Evolutionary conservation across 2,797 vertebrate species (phyloP).

Genomic region (Ctenopoma multispine): DNA sequence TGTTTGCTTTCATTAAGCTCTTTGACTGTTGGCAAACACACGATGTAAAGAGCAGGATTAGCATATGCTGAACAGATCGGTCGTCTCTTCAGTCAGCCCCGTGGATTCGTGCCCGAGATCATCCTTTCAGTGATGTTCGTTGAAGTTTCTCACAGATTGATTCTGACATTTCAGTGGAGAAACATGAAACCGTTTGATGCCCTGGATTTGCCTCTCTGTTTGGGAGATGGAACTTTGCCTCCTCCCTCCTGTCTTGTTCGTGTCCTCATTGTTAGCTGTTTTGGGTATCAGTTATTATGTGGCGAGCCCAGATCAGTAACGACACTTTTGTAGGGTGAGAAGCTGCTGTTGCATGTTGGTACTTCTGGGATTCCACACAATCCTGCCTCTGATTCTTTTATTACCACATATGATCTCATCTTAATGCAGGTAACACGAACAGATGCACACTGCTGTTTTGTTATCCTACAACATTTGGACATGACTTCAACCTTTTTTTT

Average conservation of each 20-base stretch:
- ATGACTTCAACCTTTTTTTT: too few relatives aligned
- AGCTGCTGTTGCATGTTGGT: not conserved
- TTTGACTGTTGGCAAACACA: conserved; percentile 31
- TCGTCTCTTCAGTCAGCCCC: conserved; percentile 1
- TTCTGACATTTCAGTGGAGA: conserved; percentile 50
- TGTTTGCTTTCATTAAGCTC: conserved; percentile 10
- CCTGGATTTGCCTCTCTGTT: conserved; percentile 35
- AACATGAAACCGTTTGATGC: conserved; percentile 15
- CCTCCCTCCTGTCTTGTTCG: conserved; percentile 2
- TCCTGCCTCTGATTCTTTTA: not conserved
- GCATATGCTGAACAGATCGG: conserved; percentile 4
- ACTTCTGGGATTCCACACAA: conserved; percentile 6
- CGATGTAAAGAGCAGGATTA: conserved; percentile 32
- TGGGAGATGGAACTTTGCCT: conserved; percentile 1
- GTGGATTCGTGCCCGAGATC: not conserved
- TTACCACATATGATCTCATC: not conserved
- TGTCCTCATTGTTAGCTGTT: conserved; percentile 11
- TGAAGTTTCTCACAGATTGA: conserved; percentile 23
- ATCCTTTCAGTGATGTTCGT: conserved; percentile 16
- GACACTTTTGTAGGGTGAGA: not conserved
- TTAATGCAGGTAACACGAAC: not conserved
- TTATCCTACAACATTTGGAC: too few relatives aligned
- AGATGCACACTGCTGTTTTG: not conserved
- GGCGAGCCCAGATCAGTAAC: conserved; percentile 1
- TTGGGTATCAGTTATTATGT: too few relatives aligned